Conservation (phyloP, 2,113 vertebrate species). For the Raphicerus campestris region DNA sequence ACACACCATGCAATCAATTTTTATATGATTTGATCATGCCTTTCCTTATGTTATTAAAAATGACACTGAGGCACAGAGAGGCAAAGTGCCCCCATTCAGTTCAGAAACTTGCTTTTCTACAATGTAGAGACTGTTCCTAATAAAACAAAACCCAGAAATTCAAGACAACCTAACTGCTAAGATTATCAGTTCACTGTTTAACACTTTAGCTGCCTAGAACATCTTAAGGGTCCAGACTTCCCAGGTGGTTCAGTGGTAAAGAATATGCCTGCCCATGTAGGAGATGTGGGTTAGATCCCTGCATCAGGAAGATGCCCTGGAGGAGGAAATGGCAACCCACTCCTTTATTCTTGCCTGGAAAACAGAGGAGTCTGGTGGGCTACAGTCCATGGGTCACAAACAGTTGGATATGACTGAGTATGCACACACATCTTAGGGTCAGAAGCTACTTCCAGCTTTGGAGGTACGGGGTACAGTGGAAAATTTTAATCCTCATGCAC, state of each 20-base stretch:
- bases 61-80: neutral
- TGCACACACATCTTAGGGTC: neutral
- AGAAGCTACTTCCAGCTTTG: neutral
- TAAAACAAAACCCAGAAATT: neutral
- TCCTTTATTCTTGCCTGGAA: neutral
- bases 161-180: neutral
- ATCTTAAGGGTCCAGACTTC: neutral
- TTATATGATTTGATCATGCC: neutral
- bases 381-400: neutral
- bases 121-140: neutral
- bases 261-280: neutral
- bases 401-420: neutral
- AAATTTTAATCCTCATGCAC: neutral
- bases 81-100: neutral
- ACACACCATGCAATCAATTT: neutral
- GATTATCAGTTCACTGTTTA: neutral
- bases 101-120: neutral
- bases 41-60: neutral
- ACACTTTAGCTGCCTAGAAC: neutral
- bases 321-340: neutral
- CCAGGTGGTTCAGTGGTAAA: neutral
- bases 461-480: accelerated
- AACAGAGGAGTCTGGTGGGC: neutral
- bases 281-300: neutral
- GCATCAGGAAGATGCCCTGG: neutral